phyloP scores from a whole-genome alignment of 2,888 invertebrate species.

The Parnassius apollo region DNA sequence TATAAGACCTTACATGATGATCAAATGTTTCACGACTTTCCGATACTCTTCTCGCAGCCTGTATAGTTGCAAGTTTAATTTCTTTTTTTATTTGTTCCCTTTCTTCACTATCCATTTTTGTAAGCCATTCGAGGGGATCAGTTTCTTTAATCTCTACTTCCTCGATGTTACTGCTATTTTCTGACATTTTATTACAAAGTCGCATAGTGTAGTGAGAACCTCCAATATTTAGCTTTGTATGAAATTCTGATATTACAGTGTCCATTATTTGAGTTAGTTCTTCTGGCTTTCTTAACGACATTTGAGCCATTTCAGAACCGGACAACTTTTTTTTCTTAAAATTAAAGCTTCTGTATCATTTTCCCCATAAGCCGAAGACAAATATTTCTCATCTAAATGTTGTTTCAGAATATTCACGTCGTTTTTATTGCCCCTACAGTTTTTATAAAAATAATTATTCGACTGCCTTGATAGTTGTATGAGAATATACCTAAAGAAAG shows the following conservation, averaged over 20 bases:
- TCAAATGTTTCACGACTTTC: not conserved
- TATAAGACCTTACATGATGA: not conserved
- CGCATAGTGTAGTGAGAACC: slow-evolving; percentile 30
- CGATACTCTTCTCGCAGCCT: slow-evolving; percentile 14
- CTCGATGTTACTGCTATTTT: slow-evolving; percentile 51
- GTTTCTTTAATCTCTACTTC: slow-evolving; percentile 51
- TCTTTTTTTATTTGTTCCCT: slow-evolving; percentile 30
- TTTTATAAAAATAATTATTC: not conserved
- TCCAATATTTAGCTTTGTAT: slow-evolving; percentile 55
- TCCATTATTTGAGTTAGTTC: slow-evolving; percentile 65
- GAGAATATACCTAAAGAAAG: slow-evolving; percentile 59
- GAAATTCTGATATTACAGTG: slow-evolving; percentile 66
- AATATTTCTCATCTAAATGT: no score
- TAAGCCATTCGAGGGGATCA: slow-evolving; percentile 57
- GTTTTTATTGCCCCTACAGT: no score
- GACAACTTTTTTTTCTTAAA: slow-evolving; percentile 35
- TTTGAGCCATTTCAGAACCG: slow-evolving; percentile 66
- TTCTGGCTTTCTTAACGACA: slow-evolving; percentile 57
- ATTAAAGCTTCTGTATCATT: not conserved
- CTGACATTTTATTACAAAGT: slow-evolving; percentile 45
- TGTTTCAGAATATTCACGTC: no score
- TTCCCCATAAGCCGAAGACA: no score
- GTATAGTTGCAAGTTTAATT: slow-evolving; percentile 37
- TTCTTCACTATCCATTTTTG: slow-evolving; percentile 42
- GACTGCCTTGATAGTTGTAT: not conserved